Evolutionary conservation across 92 coral and sea anemone species (phyloP), one percentile per base, ranked within the genome.

Genomic region (Palythoa grandis): DNA sequence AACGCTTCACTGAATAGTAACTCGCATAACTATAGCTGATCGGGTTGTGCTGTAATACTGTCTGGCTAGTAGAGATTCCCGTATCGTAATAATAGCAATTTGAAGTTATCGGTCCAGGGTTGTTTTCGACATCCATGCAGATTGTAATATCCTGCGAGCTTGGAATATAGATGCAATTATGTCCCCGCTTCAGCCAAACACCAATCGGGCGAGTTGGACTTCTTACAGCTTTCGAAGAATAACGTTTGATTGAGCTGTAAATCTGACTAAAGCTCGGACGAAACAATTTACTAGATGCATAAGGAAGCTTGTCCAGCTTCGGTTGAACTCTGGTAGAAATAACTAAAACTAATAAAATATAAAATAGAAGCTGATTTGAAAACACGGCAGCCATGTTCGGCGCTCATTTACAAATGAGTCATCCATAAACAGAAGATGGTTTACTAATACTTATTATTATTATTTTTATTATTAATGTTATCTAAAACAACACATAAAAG

Each of bases 61-160:
- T 72, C 29, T 72, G 77, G 56, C 56, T 38, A 0, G 24, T 11
- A 16, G 11, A 72, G 77, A 43, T 72, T n/a, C n/a, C n/a, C n/a
- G n/a, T n/a, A n/a, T n/a, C n/a, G n/a, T n/a, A n/a, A n/a, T n/a
- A n/a, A n/a, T n/a, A n/a, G 78, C 43, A 74, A 48, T 74, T 74
- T 47, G 37, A 74, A 74, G 35, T 20, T 56, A 67, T 29, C 7
- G 87, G 87, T 14, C 87, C 86, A 14, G 75, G 86, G 14, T 82
- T 82, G 40, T 11, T 23, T 67, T 82, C 77, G 65, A 82, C 39
- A 60, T 82, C 86, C 86, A 82, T 82, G 43, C 37, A 43, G 58
- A 24, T 68, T 11, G 87, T 84, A 56, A 84, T 72, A 54, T 84
- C 80, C 50, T 43, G 3, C 25, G 83, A 37, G 25, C 35, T 57